These are phyloP conservation scores for Cyphomyrus plagiostoma DNA, from an alignment of 2,113 vertebrate genomes.

Conservation along the genomic window DNA sequence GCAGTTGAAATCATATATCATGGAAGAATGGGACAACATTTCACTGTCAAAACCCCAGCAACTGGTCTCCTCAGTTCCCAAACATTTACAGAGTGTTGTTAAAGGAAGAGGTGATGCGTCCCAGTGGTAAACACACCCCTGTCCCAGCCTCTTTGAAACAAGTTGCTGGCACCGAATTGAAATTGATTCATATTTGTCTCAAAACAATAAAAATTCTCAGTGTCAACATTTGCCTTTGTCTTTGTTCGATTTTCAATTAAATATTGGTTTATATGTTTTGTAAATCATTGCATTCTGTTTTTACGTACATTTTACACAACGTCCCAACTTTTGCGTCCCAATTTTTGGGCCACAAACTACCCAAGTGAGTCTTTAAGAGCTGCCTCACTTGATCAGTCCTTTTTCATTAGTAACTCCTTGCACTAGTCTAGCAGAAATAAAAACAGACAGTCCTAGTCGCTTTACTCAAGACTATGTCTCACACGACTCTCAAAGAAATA, in stretches of 20 bases:
- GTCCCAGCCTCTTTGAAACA: not conserved
- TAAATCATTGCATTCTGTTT: no score
- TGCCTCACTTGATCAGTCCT: not conserved
- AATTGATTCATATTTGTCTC: not conserved
- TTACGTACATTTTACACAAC: no score
- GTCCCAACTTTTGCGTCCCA: no score
- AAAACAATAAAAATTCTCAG: not conserved
- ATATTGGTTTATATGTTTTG: no score
- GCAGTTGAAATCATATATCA: not conserved
- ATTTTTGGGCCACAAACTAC: not conserved
- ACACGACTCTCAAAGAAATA: not conserved
- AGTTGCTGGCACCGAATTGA: not conserved
- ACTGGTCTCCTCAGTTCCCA: not conserved
- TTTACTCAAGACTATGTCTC: not conserved
- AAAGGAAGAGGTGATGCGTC: not conserved
- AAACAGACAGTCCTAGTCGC: constrained; percentile 14
- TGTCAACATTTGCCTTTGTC: not conserved
- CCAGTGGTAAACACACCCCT: not conserved
- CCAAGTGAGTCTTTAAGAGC: not conserved
- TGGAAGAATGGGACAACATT: not conserved
- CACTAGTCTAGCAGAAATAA: constrained; percentile 14
- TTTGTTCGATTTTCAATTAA: no score
- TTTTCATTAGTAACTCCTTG: not conserved
- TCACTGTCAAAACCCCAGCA: not conserved
- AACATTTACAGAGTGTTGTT: not conserved